Conservation (phyloP, 2,797 vertebrate genomes). For the Salmo trutta region DNA sequence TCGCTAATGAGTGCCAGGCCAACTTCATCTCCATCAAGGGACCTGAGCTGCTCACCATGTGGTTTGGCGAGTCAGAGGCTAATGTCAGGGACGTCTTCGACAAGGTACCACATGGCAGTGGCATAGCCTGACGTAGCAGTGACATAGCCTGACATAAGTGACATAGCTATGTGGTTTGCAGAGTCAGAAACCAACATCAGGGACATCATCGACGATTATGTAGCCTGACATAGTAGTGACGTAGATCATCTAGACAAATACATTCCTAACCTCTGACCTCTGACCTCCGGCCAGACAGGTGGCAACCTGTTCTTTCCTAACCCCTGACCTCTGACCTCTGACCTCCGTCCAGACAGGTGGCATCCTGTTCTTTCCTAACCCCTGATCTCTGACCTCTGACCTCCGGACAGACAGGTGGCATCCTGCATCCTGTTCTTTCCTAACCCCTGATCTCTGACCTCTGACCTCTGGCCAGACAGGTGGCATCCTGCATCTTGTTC, state of each 20-base stretch:
- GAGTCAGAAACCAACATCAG: too few species aligned
- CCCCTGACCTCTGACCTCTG: neutral
- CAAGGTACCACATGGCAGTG: conserved; percentile 49
- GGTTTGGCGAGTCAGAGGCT: conserved; percentile 68
- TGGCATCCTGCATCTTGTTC: conserved; percentile 63
- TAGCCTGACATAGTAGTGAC: neutral
- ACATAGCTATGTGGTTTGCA: neutral
- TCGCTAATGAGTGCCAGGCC: conserved; percentile 65
- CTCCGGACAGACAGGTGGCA: conserved; percentile 57
- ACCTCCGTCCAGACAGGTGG: conserved; percentile 59
- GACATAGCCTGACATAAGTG: neutral
- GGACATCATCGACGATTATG: too few species aligned
- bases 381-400: neutral
- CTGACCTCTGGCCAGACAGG: conserved; percentile 54
- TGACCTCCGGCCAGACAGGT: conserved; percentile 55
- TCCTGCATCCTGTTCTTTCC: conserved; percentile 60
- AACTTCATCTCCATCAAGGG: conserved; percentile 70
- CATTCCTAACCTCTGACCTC: too few species aligned
- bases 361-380: conserved; percentile 53
- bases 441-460: too few species aligned
- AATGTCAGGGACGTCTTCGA: conserved; percentile 68
- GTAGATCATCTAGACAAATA: neutral
- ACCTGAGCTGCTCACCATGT: conserved; percentile 66
- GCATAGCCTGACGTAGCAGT: neutral
- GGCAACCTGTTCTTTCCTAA: conserved; percentile 56